Percentiles rank a stretch among this genome's conserved stretches.
These are phyloP conservation scores for Heliornis fulica DNA, from an alignment of 2,113 vertebrate genomes.

Conservation along the genomic window DNA sequence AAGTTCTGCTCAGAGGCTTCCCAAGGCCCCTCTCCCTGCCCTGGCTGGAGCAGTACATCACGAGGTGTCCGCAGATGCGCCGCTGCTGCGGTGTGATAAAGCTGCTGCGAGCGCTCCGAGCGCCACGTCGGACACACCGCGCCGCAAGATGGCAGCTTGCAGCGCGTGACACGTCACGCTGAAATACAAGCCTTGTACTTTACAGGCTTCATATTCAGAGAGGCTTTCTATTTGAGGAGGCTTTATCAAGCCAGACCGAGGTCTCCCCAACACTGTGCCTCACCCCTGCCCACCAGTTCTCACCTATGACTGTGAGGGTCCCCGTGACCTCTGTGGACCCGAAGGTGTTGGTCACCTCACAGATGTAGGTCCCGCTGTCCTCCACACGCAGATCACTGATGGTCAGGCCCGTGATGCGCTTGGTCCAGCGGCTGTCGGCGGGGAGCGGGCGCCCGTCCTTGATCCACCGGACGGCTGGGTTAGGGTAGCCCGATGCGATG, in stretches of 20 bases:
- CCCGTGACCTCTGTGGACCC: constrained; percentile 94
- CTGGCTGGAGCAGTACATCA: not conserved
- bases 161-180: accelerated
- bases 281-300: not conserved
- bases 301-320: constrained; percentile 91
- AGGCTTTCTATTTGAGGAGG: not conserved
- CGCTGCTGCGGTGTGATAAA: not conserved
- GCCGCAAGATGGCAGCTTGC: not conserved
- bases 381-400: constrained; percentile 90
- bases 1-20: not conserved
- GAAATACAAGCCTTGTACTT: not conserved
- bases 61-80: accelerated
- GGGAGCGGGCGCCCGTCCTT: constrained; percentile 93
- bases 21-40: not conserved
- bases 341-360: constrained; percentile 97
- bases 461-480: constrained; percentile 93
- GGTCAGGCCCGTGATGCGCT: constrained; percentile 88
- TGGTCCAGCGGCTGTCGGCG: constrained; percentile 88
- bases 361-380: constrained; percentile 96
- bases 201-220: not conserved
- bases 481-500: constrained; percentile 93
- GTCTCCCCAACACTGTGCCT: accelerated
- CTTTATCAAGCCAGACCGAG: not conserved
- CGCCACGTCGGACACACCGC: not conserved
- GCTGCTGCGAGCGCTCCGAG: not conserved